Evolutionary conservation across 1,140 invertebrate species (phyloP), one percentile per base, ranked within the genome.

Genomic region (Diorhabda sublineata): DNA sequence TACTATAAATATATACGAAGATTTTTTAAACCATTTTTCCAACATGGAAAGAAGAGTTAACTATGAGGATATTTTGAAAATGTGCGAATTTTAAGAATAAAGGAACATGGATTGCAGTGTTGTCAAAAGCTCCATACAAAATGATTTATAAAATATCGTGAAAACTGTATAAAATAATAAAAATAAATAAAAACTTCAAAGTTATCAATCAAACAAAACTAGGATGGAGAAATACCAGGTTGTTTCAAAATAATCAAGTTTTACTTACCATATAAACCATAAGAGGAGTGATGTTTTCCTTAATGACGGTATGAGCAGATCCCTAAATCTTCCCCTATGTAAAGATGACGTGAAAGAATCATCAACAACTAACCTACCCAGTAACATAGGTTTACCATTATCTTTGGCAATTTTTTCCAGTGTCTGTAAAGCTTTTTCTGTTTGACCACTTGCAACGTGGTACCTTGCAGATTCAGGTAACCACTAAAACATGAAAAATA

Each of bases 381-480:
- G 82, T 5, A 96, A 85, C 91, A 98, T 94, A 3, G 93, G 89
- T 74, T 93, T 90, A 3, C 92, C 91, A 82, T 98, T 98, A 75
- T 96, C 93, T 79, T 87, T 84, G 0, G 96, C 95, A 74, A 90
- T 87, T 84, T 87, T 79, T 83, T 95, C 88, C 47, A 98, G 82
- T 7, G 93, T 97, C 61, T 87, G 86, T 58, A 96, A 80, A 5
- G 96, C 96, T 83, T 92, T 91, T 57, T 97, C 94, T 43, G 88
- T 87, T 75, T 92, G 87, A 4, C 96, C 96, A 75, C 88, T 88
- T 3, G 93, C 89, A 42, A 97, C 91, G 77, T 96, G 89, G 83
- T 88, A 98, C 61, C 94, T 85, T 4, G 94, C 93, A 78, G 95
- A 97, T 83, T 98, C 95, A 58, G 95, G 95, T 61, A 97, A 82